Base-by-base conservation (phyloP, 2,797 vertebrate genomes). In the Myripristis jacobus region DNA sequence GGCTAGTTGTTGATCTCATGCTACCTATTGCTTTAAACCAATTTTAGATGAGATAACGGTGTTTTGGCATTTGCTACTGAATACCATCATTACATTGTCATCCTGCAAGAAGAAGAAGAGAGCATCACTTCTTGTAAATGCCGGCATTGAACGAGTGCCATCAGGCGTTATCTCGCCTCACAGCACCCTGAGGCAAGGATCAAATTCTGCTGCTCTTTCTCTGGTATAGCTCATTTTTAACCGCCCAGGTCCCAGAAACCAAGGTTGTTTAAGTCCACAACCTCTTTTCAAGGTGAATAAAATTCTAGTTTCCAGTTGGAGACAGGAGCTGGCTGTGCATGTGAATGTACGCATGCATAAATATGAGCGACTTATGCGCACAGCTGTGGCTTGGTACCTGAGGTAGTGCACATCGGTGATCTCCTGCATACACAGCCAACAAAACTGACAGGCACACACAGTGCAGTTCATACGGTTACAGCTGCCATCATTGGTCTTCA, bases 391-490 rank as follows among this genome's bases (percentile, higher is more conserved):
- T 52, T 2, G 10, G 44, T 90, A 95, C 95, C 96, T 97, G 93
- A 96, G 94, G 81, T 96, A 96, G 93, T 96, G 96, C 91, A 96
- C 93, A 0, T 96, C 96, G 0, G 96, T 95, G 92, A 96, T 96
- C 93, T 96, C 96, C 81, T 92, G 94, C 93, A 96, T 94, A 89
- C 96, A 97, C 61, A 96, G 94, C 96, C 96, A 96, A 81, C 96
- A 96, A 92, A 96, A 96, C 89, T 96, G 95, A 88, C 96, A 96
- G 83, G 95, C 95, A 6, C 96, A 96, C 58, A 96, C 94, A 0
- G 95, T 94, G 91, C 96, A 96, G 90, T 94, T 96, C 96, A 96
- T 96, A 53, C 95, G 93, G 87, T 96, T 96, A 86, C 96, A 97
- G 94, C 96, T 96, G 76, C 96, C 95, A 0, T 96, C 96, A 0